phyloP scores from a whole-genome alignment of 2,888 invertebrate genomes.

The Lasiommata megera region DNA sequence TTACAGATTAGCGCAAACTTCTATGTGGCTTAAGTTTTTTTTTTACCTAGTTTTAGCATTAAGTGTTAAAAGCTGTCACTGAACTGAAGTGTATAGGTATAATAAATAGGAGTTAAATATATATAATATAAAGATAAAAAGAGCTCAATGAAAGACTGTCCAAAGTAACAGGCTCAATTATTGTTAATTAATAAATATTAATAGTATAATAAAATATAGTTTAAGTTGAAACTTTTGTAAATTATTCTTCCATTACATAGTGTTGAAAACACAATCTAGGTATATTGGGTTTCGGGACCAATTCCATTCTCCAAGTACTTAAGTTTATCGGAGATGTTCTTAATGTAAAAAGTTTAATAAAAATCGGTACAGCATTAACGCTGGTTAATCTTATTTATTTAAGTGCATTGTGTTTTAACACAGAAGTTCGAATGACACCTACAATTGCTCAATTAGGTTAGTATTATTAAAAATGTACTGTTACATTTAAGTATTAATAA shows the following conservation, averaged over 20 bases:
- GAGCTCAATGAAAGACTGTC: conserved; percentile 30
- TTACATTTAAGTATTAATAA: too few species aligned
- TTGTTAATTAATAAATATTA: too few species aligned
- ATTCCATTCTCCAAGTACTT: conserved; percentile 2
- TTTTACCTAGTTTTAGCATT: too few species aligned
- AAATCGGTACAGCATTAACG: background rate
- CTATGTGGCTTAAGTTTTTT: too few species aligned
- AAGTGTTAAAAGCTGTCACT: too few species aligned
- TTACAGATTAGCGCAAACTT: too few species aligned
- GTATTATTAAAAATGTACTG: background rate
- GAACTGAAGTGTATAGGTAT: too few species aligned
- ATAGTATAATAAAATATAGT: too few species aligned
- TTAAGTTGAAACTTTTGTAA: conserved; percentile 15
- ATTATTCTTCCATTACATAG: background rate
- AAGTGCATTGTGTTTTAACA: background rate
- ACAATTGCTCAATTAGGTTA: conserved; percentile 28
- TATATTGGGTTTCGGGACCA: conserved; percentile 29
- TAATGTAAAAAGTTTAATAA: background rate
- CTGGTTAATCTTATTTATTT: background rate
- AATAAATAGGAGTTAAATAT: too few species aligned
- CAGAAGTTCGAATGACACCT: conserved; percentile 26
- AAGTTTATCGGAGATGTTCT: background rate
- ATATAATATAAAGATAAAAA: background rate
- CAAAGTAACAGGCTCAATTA: conserved; percentile 49
- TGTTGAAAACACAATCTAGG: conserved; percentile 21